These are phyloP conservation scores for Carcinoscorpius rotundicauda DNA, from an alignment of 1,140 invertebrate genomes.

Conservation along the genomic window DNA sequence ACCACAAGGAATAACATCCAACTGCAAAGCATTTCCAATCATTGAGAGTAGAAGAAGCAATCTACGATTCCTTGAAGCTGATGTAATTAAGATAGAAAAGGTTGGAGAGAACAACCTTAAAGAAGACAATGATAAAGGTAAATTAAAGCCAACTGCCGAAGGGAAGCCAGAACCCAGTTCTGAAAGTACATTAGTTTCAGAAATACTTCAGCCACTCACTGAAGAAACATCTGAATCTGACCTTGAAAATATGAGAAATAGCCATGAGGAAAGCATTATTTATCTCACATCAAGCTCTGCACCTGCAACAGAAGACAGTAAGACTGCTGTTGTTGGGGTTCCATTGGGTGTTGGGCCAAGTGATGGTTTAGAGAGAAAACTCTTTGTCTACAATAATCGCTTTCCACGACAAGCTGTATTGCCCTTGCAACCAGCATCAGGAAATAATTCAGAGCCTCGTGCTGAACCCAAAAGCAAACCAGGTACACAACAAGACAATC, in stretches of 20 bases:
- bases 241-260: no score
- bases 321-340: no score
- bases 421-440: no score
- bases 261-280: no score
- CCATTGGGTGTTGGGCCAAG: no score
- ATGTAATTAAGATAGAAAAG: slow-evolving; percentile 12
- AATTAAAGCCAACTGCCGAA: slow-evolving; percentile 7
- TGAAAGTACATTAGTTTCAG: not conserved
- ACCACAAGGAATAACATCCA: slow-evolving; percentile 35
- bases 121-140: not conserved
- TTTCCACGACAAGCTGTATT: no score
- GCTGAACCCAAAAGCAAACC: slow-evolving; percentile 18
- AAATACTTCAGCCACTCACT: slow-evolving; percentile 3
- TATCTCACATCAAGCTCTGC: no score
- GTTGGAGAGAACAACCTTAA: not conserved
- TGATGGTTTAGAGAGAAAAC: no score
- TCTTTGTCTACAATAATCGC: no score
- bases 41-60: slow-evolving; percentile 45
- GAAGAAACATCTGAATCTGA: not conserved
- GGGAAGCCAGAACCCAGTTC: slow-evolving; percentile 9
- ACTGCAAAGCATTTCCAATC: slow-evolving; percentile 19
- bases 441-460: no score
- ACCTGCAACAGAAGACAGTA: no score
- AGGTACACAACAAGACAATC: slow-evolving; percentile 30
- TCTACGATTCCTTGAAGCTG: slow-evolving; percentile 51